Conservation (phyloP, 2,113 vertebrate genomes). For the Corapipo altera region DNA sequence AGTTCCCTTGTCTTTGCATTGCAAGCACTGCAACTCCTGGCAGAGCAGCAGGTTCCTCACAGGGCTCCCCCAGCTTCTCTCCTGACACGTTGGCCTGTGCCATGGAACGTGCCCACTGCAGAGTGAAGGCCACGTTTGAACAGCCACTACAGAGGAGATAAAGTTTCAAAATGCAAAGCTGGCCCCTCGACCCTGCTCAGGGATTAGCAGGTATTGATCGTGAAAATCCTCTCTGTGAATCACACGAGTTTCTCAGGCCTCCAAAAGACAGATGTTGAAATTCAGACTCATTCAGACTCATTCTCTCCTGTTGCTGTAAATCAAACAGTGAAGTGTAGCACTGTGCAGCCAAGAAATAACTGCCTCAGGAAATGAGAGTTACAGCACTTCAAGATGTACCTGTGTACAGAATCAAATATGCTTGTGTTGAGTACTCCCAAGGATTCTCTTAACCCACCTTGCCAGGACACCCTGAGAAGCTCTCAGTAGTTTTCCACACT, state of each 20-base stretch:
- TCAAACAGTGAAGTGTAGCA: neutral
- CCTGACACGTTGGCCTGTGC: rapidly evolving
- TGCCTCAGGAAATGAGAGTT: neutral
- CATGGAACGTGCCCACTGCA: rapidly evolving
- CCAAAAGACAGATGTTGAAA: neutral
- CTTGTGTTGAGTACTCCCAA: neutral
- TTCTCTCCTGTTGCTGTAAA: neutral
- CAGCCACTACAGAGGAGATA: neutral
- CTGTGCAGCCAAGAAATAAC: neutral
- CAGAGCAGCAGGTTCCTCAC: rapidly evolving
- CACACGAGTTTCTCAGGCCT: neutral
- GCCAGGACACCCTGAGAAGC: neutral
- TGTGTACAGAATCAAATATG: neutral
- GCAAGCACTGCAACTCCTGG: neutral
- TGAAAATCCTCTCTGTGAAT: neutral
- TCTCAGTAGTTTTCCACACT: neutral
- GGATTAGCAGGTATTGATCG: neutral
- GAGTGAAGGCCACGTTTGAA: neutral
- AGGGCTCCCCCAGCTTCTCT: neutral
- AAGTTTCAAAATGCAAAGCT: neutral
- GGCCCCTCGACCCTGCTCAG: neutral
- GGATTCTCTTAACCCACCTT: neutral
- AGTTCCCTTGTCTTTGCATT: neutral
- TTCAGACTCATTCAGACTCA: neutral
- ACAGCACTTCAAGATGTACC: neutral